Base-by-base conservation (phyloP, 2,888 invertebrate genomes). In the Melieria omissa region DNA sequence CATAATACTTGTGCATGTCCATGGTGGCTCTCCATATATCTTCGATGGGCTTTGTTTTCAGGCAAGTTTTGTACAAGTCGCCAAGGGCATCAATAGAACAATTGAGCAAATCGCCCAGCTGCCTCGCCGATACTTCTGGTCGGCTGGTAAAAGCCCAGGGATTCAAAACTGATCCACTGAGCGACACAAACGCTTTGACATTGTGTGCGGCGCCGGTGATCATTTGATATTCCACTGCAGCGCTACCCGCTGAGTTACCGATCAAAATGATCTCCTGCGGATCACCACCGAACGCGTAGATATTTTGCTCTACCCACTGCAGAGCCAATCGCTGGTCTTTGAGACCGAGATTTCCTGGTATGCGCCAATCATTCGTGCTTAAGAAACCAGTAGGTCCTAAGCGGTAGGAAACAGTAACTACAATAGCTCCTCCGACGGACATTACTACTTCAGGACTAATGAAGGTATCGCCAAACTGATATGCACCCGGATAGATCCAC, bases 301-400 rank as follows among this genome's bases (percentile, higher is more conserved):
- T 92, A 82, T 93, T 92, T 64, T 90, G 86, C 70, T 90, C 89
- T 0, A 93, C 85, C 93, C 93, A 93, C 78, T 89, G 89, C 44
- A 94, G 84, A 0, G 93, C 93, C 76, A 91, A 87, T 41, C 88
- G 88, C 86, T 93, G 93, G 87, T 93, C 93, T 81, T 92, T 93
- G 45, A 93, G 81, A 0, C 93, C 93, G 79, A 89, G 90, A 83
- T 93, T 93, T 5, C 93, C 93, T 0, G 93, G 91, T 0, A 92
- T 88, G 3, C 88, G 80, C 6, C 89, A 89, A 79, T 93, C 92
- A 60, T 91, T 92, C 0, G 93, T 93, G 80, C 92, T 92, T 7
- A 93, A 86, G 82, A 94, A 93, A 71, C 94, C 93, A 65, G 93
- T 82, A 0, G 91, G 90, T 68, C 92, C 92, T 44, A 93, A 80